A percentile compares a stretch with the other conserved stretches of the same genome.
These are phyloP conservation scores for Sebastes iracundus DNA, from an alignment of 2,797 vertebrate species.

Conservation along the genomic window DNA sequence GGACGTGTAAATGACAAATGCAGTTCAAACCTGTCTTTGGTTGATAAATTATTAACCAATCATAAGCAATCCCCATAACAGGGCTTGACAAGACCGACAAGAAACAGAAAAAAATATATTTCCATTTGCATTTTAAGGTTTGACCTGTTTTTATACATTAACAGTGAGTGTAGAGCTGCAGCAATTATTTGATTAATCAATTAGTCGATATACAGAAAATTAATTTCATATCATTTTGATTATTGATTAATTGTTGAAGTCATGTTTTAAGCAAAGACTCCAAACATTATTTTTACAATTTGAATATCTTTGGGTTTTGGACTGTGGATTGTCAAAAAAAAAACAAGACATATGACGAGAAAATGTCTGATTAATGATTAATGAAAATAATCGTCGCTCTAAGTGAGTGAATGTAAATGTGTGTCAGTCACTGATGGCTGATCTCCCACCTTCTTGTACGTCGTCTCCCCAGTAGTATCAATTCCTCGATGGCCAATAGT, in stretches of 20 bases:
- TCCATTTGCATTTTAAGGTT: not conserved
- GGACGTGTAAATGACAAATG: not conserved
- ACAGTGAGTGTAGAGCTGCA: not conserved
- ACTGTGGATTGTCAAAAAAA: not conserved
- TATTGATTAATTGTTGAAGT: not conserved
- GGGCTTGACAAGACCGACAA: not conserved
- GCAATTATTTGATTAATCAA: not conserved
- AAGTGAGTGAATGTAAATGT: not conserved
- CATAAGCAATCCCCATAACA: not conserved
- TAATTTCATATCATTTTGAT: not conserved
- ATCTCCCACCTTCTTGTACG: constrained; percentile 92
- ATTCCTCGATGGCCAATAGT: constrained; percentile 92
- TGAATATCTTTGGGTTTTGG: not conserved
- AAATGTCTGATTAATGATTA: not conserved
- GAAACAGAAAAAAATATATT: not conserved
- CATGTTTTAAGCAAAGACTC: not conserved
- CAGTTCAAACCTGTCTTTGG: not conserved
- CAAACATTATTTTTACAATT: not conserved
- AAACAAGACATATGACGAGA: not conserved
- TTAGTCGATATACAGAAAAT: not conserved
- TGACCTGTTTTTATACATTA: not conserved
- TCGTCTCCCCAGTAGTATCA: constrained; percentile 93
- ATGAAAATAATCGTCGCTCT: not conserved
- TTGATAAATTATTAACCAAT: not conserved
- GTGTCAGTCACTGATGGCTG: not conserved